Conservation (phyloP, 2,113 vertebrate genomes). For the Pelusios castaneus region DNA sequence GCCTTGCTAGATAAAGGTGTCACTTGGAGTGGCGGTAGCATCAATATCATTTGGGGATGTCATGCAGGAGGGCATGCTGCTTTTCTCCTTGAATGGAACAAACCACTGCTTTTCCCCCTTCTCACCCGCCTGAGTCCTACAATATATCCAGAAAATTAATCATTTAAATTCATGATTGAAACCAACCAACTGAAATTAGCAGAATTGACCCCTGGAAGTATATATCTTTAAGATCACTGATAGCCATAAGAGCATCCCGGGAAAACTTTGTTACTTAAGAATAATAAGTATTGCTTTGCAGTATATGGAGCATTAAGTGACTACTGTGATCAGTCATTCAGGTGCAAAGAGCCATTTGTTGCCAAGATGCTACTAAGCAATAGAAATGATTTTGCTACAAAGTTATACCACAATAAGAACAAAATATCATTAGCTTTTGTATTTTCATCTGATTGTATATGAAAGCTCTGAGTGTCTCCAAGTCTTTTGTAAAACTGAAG, state of each 20-base stretch:
- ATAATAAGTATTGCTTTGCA: background rate
- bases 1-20: slow-evolving; percentile 82
- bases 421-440: background rate
- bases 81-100: background rate
- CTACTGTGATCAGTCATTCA: background rate
- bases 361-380: background rate
- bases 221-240: slow-evolving; percentile 11
- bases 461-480: background rate
- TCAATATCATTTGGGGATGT: slow-evolving; percentile 71
- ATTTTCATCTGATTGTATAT: slow-evolving; percentile 61
- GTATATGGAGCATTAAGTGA: background rate
- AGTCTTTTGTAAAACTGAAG: slow-evolving; percentile 6
- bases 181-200: background rate
- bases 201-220: background rate
- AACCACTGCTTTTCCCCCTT: slow-evolving; percentile 29
- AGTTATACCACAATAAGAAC: background rate
- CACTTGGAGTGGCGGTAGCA: slow-evolving; percentile 70
- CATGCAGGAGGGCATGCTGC: slow-evolving; percentile 57
- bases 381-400: slow-evolving; percentile 34
- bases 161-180: slow-evolving; percentile 2
- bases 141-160: slow-evolving; percentile 1
- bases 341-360: rapidly evolving
- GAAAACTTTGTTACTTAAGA: background rate
- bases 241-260: background rate
- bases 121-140: background rate